Base-by-base conservation (phyloP, 2,888 invertebrate species). In the Scaeva pyrastri region DNA sequence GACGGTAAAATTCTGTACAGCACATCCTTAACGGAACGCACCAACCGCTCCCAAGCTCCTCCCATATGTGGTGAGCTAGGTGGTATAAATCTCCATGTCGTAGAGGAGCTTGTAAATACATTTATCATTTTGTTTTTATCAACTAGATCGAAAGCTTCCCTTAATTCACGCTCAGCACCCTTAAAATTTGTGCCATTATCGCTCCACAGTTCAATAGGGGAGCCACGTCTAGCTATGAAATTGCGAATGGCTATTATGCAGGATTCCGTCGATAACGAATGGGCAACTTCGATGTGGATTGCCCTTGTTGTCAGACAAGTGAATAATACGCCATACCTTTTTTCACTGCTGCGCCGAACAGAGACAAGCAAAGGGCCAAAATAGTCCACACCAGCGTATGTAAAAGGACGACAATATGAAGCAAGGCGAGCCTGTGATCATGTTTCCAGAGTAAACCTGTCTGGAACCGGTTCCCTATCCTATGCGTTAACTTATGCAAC, bases 281-380 rank as follows among this genome's bases (percentile, higher is more conserved):
- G 43, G 2, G 79, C 82, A 7, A 83, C 43, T 31, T 88, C 82
- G 2, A 87, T 10, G 23, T 88, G 81, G 1, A 88, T 62, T 2
- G 77, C 80, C 14, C 77, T 73, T 1, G 73, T 85, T 2, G 81
- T 87, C 19, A 87, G 64, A 23, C 88, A 81, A 0, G 81, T 84
- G 0, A 82, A n/a, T 11, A 86, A 50, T 0, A 83, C 83, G 5
- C 75, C 83, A 12, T 76, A 87, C 10, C 84, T 41, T 58, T 87
- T 84, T 41, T 84, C 84, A 14, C 48, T 60, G 39, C 78, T 77
- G 5, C 84, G 62, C 0, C 77, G 48, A 7, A 76, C 60, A 19
- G 58, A 26, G n/a, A 84, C 79, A 41, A 66, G 21, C 3, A 79
- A 14, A 0, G 75, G 75, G 1, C 74, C 78, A 62, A 73, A 72